phyloP scores from a whole-genome alignment of 2,888 invertebrate genomes.

The Platycheirus albimanus region DNA sequence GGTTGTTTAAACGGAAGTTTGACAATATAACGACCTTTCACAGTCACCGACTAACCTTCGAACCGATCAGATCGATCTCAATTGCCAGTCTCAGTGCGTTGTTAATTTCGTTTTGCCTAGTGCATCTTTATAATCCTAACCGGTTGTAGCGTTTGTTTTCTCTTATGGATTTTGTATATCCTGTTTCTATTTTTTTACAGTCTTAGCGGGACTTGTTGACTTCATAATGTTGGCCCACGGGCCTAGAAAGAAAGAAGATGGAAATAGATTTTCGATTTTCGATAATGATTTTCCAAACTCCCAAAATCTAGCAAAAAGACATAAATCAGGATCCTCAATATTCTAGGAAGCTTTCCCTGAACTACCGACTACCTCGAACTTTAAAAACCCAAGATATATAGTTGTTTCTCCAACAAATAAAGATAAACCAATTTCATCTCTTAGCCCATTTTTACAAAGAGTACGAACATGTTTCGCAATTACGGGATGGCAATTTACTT shows the following conservation, averaged over 20 bases:
- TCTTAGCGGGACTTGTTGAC: no score
- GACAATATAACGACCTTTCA: no score
- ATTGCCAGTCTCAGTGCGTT: neutral
- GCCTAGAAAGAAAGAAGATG: conserved; percentile 3
- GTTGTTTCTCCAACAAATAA: neutral
- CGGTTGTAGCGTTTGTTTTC: neutral
- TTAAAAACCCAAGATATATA: neutral
- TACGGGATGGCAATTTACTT: neutral
- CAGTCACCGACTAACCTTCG: conserved; percentile 2
- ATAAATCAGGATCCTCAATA: neutral
- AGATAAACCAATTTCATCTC: no score
- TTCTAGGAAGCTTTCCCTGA: neutral
- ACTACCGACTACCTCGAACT: neutral
- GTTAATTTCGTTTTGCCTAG: neutral
- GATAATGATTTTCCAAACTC: neutral
- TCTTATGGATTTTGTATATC: neutral
- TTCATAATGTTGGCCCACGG: no score
- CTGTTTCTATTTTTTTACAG: no score
- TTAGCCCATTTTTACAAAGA: no score
- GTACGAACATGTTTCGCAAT: neutral
- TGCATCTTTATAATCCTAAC: neutral
- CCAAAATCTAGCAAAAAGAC: neutral
- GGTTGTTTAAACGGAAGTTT: no score
- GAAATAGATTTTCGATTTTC: no score
- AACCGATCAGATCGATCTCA: neutral